A percentile compares a stretch with the other conserved stretches of the same genome.
Evolutionary conservation across 1,140 invertebrate genomes (phyloP).

Genomic region (Philotrypesis tridentata): DNA sequence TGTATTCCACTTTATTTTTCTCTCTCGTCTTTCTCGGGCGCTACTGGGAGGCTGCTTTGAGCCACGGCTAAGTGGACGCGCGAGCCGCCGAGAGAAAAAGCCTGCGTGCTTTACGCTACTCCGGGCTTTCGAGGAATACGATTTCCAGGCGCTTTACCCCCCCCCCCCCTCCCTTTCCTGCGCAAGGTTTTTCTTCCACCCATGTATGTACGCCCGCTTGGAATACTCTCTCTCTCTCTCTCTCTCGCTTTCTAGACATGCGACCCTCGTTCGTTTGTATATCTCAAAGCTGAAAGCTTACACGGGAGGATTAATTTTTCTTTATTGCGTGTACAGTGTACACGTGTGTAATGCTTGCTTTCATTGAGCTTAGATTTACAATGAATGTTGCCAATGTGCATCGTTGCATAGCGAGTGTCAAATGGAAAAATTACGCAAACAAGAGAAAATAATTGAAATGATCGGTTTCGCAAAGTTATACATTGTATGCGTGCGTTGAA

Average conservation of each 20-base stretch:
- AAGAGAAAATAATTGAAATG: too few species aligned
- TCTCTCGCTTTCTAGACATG: too few species aligned
- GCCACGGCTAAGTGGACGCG: neutral
- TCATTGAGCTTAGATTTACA: too few species aligned
- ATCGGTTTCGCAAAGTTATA: too few species aligned
- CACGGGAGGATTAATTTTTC: neutral
- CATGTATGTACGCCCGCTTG: neutral
- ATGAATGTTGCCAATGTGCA: too few species aligned
- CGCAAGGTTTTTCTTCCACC: neutral
- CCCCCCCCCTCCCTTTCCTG: too few species aligned
- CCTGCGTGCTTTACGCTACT: neutral
- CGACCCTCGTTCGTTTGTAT: neutral
- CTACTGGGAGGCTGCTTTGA: neutral
- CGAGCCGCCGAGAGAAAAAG: neutral
- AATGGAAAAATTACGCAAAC: too few species aligned
- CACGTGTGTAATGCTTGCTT: neutral
- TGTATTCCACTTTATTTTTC: conserved; percentile 36
- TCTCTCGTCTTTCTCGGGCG: neutral
- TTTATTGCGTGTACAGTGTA: too few species aligned
- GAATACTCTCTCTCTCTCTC: too few species aligned
- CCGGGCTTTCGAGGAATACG: conserved; percentile 23
- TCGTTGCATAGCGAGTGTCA: too few species aligned
- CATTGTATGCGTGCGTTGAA: too few species aligned
- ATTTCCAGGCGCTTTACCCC: conserved; percentile 18
- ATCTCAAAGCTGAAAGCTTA: neutral